These are phyloP conservation scores for Haliclona indistincta DNA, from an alignment of 37 sponge, comb jelly and placozoan genomes.

Conservation along the genomic window DNA sequence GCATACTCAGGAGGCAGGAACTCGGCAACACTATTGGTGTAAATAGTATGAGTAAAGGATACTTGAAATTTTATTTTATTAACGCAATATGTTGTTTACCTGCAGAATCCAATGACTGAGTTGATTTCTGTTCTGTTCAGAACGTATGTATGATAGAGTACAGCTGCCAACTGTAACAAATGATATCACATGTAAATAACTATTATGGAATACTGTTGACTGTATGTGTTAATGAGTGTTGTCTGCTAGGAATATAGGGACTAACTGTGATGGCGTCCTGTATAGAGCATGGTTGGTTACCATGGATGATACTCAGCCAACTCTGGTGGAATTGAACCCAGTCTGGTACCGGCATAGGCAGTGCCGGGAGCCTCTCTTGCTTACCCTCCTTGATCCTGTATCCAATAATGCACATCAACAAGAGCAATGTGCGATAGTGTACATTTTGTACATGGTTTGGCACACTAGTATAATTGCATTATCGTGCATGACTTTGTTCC, in stretches of 20 bases:
- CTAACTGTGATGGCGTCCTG: slow-evolving; percentile 62
- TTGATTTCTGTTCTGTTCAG: slow-evolving; percentile 62
- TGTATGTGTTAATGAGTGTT: background rate
- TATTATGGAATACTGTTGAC: background rate
- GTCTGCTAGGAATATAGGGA: background rate
- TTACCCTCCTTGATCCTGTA: background rate
- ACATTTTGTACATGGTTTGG: no score
- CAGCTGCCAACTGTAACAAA: slow-evolving; percentile 51
- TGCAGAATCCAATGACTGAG: slow-evolving; percentile 68
- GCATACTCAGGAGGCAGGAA: slow-evolving; percentile 2
- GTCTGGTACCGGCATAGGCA: slow-evolving; percentile 17
- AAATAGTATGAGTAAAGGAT: background rate
- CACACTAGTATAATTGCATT: no score
- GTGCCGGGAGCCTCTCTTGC: slow-evolving; percentile 1
- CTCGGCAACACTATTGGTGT: background rate
- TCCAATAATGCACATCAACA: no score
- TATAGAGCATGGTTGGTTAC: slow-evolving; percentile 46
- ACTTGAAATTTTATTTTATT: background rate
- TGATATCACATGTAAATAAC: background rate
- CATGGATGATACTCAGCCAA: slow-evolving; percentile 74
- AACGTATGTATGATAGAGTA: slow-evolving; percentile 83
- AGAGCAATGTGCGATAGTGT: no score
- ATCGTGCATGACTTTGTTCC: background rate
- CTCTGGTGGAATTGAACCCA: slow-evolving; percentile 48
- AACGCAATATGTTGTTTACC: slow-evolving; percentile 9